Conservation (phyloP, 2,797 vertebrate species). For the Furcifer pardalis region DNA sequence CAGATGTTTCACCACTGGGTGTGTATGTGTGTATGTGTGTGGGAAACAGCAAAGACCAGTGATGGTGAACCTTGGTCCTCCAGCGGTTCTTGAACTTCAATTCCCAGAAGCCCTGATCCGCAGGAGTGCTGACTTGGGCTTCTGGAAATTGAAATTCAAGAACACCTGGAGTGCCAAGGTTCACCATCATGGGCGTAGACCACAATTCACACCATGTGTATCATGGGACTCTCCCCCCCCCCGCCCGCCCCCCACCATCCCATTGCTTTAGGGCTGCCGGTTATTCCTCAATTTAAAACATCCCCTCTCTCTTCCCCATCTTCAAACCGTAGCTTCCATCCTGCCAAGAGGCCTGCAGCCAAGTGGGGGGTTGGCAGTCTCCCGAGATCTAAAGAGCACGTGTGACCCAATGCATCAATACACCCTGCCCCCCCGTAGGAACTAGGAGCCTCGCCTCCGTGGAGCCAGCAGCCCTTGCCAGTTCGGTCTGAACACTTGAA, state of each 20-base stretch:
- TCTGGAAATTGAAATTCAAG: no score
- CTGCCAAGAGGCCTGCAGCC: conserved; percentile 76
- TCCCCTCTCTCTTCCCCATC: conserved; percentile 76
- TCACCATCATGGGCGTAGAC: no score
- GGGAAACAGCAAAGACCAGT: no score
- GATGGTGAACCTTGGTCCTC: no score
- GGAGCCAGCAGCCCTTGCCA: conserved; percentile 72
- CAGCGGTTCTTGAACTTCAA: no score
- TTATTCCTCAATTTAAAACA: conserved; percentile 72
- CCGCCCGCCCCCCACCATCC: conserved; percentile 69
- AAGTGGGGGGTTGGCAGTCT: conserved; percentile 75
- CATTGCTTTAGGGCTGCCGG: conserved; percentile 72
- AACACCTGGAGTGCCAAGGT: no score
- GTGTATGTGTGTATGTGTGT: no score
- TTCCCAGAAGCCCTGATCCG: no score
- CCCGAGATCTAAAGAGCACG: conserved; percentile 76
- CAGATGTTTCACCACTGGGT: conserved; percentile 42
- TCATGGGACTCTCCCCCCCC: conserved; percentile 70
- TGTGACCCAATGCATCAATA: conserved; percentile 72
- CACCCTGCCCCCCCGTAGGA: conserved; percentile 75
- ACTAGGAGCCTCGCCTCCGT: conserved; percentile 76
- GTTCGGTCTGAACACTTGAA: conserved; percentile 72
- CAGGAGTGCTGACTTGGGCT: no score
- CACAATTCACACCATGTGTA: conserved; percentile 55
- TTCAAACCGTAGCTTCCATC: conserved; percentile 76